Evolutionary conservation across 1,140 invertebrate species (phyloP).

Genomic region (Lepidurus couesii): DNA sequence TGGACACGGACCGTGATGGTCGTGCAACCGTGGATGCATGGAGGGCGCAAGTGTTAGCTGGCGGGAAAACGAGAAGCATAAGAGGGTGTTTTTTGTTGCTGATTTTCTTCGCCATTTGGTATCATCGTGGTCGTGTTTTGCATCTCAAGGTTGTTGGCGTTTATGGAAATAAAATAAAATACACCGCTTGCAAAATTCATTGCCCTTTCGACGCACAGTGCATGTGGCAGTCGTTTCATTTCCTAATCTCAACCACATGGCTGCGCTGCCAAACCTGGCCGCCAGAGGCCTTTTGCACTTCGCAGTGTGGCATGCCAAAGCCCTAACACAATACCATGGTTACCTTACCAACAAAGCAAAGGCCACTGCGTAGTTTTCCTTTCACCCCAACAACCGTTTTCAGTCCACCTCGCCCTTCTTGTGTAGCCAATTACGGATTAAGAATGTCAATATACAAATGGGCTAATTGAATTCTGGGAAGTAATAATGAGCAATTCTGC

Average conservation of each 20-base stretch:
- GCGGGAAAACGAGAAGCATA: neutral
- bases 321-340: neutral
- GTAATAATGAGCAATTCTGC: neutral
- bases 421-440: neutral
- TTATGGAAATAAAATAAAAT: neutral
- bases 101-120: neutral
- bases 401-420: neutral
- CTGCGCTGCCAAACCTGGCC: neutral
- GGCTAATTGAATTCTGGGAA: neutral
- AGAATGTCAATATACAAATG: neutral
- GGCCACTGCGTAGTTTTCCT: slow-evolving; percentile 3
- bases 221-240: neutral
- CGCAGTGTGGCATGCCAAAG: neutral
- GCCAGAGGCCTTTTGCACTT: neutral
- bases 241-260: neutral
- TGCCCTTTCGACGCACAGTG: neutral
- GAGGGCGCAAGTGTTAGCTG: slow-evolving; percentile 5
- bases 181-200: neutral
- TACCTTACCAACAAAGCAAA: neutral
- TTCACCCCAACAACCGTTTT: neutral
- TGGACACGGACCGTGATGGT: neutral
- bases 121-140: neutral
- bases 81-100: neutral
- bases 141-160: neutral
- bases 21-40: neutral